phyloP scores from a whole-genome alignment of 1,140 invertebrate genomes.

The Latrodectus geometricus region DNA sequence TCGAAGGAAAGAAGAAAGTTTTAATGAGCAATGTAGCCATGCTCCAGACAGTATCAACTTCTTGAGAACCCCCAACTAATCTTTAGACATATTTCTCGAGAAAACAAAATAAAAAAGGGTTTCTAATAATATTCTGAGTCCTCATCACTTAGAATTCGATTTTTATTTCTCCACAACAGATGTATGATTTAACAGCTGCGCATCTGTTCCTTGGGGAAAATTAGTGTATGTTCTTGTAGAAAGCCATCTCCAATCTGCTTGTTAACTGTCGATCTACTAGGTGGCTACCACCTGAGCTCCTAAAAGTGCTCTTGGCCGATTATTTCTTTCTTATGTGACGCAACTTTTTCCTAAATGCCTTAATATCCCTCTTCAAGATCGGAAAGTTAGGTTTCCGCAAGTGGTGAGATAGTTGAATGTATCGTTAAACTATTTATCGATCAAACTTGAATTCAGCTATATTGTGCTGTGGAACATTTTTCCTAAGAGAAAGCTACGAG shows the following conservation, averaged over 20 bases:
- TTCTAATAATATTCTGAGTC: constrained; percentile 14
- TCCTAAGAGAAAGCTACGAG: no score
- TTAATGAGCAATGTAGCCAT: no score
- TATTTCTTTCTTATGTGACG: constrained; percentile 11
- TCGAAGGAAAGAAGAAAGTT: no score
- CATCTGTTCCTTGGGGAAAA: constrained; percentile 38
- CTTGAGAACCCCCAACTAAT: no score
- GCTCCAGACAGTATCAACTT: no score
- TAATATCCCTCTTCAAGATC: constrained; percentile 26
- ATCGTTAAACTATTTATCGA: not conserved
- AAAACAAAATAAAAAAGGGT: not conserved
- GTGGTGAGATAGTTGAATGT: not conserved
- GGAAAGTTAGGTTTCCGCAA: not conserved
- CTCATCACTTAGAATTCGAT: constrained; percentile 25
- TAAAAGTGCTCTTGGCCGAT: constrained; percentile 41
- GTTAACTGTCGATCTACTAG: constrained; percentile 51
- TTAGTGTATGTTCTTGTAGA: constrained; percentile 31
- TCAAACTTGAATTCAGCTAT: not conserved
- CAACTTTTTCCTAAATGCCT: constrained; percentile 30
- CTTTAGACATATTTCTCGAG: no score
- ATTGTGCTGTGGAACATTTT: not conserved
- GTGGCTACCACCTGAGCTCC: constrained; percentile 39
- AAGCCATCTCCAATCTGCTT: constrained; percentile 31
- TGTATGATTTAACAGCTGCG: constrained; percentile 51
- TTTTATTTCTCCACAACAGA: constrained; percentile 18